Evolutionary conservation across 2,797 vertebrate species (phyloP).

Genomic region (Bothrops alternatus): DNA sequence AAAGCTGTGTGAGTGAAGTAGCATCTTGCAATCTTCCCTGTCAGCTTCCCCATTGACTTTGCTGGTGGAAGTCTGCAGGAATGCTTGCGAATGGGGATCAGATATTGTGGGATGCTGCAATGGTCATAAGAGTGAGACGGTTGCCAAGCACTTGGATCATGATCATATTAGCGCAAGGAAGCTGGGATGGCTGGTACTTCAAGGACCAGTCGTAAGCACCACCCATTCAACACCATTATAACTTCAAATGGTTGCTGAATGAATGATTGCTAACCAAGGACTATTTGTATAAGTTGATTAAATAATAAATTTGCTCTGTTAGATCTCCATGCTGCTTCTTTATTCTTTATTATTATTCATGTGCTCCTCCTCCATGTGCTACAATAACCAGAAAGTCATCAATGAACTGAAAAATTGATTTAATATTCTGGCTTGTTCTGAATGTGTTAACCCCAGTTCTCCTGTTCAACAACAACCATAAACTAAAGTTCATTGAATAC

Average conservation of each 20-base stretch:
- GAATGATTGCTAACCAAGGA: neutral
- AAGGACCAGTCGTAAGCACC: neutral
- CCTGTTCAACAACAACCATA: neutral
- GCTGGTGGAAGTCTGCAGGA: neutral
- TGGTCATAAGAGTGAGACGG: neutral
- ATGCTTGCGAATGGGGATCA: neutral
- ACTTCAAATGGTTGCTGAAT: neutral
- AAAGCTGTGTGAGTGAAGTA: neutral
- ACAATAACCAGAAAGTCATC: neutral
- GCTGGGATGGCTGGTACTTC: neutral
- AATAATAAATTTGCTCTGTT: neutral
- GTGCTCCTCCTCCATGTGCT: neutral
- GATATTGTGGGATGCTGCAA: neutral
- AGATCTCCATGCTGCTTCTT: neutral
- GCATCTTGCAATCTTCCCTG: neutral
- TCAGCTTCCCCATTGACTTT: neutral
- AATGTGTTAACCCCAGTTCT: neutral
- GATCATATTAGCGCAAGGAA: neutral
- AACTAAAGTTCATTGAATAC: neutral
- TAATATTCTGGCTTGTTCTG: neutral
- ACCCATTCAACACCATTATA: neutral
- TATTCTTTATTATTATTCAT: neutral
- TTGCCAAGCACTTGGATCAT: neutral
- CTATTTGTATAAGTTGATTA: neutral
- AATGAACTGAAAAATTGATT: neutral